A percentile compares a stretch with the other conserved stretches of the same genome.
Evolutionary conservation across 2,888 invertebrate species (phyloP).

Genomic region (Augiades crinisus): DNA sequence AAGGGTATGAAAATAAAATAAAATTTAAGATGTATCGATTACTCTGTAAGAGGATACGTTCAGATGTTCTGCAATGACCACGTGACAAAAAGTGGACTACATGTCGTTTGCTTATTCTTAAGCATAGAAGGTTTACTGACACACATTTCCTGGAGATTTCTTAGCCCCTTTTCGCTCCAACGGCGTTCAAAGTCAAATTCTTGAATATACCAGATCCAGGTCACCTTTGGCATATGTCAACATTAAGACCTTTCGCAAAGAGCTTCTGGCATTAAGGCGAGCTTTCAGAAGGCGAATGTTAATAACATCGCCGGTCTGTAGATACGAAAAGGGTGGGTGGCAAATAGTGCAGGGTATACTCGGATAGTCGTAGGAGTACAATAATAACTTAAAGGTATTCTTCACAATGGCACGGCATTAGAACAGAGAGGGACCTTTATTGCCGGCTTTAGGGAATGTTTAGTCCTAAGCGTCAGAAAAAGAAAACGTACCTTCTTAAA

Average conservation of each 20-base stretch:
- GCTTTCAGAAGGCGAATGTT: slow-evolving; percentile 22
- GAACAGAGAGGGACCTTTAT: slow-evolving; percentile 52
- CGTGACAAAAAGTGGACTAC: not conserved
- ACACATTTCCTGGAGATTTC: slow-evolving; percentile 20
- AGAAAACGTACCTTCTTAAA: too few species aligned
- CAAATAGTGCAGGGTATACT: not conserved
- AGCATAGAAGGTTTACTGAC: slow-evolving; percentile 7
- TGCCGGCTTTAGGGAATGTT: slow-evolving; percentile 38
- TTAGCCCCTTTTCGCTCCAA: slow-evolving; percentile 16
- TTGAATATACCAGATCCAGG: slow-evolving; percentile 20
- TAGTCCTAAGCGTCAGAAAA: slow-evolving; percentile 1
- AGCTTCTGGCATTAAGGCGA: slow-evolving; percentile 16
- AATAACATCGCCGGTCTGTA: slow-evolving; percentile 17
- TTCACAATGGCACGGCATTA: slow-evolving; percentile 31
- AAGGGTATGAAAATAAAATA: too few species aligned
- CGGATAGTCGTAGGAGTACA: slow-evolving; percentile 3
- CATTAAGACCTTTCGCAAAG: slow-evolving; percentile 22
- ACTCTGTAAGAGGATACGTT: too few species aligned
- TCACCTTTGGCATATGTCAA: slow-evolving; percentile 23
- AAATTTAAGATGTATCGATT: too few species aligned
- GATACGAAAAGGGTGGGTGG: slow-evolving; percentile 2
- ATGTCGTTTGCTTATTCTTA: not conserved
- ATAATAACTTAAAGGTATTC: slow-evolving; percentile 9
- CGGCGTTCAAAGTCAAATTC: slow-evolving; percentile 23
- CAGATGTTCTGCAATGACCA: not conserved